These are phyloP conservation scores for Drosophila macrospina DNA, from an alignment of 2,888 invertebrate genomes.

Conservation along the genomic window DNA sequence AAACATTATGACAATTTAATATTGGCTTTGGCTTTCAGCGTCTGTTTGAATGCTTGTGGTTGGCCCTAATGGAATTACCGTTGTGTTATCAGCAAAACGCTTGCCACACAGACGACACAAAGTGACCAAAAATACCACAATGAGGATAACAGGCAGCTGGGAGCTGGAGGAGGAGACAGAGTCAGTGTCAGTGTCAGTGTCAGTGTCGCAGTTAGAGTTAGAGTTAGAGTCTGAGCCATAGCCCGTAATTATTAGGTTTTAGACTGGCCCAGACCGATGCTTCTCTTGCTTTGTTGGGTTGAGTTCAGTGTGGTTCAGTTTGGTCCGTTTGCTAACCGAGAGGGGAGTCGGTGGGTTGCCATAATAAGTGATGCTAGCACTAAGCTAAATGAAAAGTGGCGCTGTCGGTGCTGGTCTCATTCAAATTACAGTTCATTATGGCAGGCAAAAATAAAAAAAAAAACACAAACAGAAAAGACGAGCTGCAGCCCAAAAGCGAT, in stretches of 20 bases:
- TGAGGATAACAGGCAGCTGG: conserved; percentile 16
- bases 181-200: background rate
- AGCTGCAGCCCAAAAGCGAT: conserved; percentile 8
- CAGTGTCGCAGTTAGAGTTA: too few species aligned
- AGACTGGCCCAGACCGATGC: conserved; percentile 17
- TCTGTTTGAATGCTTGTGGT: conserved; percentile 44
- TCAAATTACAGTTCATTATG: conserved; percentile 78
- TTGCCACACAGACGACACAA: conserved; percentile 61
- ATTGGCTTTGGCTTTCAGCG: conserved; percentile 66
- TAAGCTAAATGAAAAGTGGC: conserved; percentile 76
- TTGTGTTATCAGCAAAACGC: conserved; percentile 69
- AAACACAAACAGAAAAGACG: conserved; percentile 42
- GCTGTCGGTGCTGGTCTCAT: conserved; percentile 52
- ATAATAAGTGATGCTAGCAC: conserved; percentile 40
- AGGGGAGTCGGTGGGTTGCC: conserved; percentile 12
- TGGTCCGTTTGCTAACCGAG: conserved; percentile 16
- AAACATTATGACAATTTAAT: conserved; percentile 77
- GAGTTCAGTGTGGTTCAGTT: background rate
- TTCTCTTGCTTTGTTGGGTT: conserved; percentile 17
- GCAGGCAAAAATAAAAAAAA: conserved; percentile 47
- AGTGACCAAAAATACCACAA: conserved; percentile 44
- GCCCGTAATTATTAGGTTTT: conserved; percentile 63
- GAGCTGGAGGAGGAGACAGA: background rate
- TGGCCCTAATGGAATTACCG: conserved; percentile 70
- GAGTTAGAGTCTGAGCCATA: conserved; percentile 1